Conservation (phyloP, 23 tunicate genomes). For the Styela clava region DNA sequence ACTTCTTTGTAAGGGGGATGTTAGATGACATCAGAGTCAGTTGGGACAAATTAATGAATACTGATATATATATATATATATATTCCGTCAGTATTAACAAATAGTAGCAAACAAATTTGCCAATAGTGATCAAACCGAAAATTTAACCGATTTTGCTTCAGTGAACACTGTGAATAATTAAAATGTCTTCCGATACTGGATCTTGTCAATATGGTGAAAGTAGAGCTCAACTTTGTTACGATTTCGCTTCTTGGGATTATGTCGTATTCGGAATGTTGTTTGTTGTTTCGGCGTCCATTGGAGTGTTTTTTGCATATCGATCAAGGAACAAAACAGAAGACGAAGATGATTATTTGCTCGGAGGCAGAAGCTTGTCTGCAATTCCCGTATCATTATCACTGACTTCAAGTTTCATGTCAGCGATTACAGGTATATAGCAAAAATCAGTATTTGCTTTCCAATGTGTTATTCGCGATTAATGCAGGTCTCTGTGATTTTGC, state of each 20-base stretch:
- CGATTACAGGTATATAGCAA: constrained; percentile 36
- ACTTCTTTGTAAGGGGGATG: too few relatives aligned
- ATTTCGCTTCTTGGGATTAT: constrained; percentile 59
- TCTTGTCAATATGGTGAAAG: neutral
- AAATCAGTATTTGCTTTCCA: neutral
- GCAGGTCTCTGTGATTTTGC: too few relatives aligned
- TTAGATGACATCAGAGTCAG: too few relatives aligned
- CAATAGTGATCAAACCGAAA: too few relatives aligned
- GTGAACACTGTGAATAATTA: too few relatives aligned
- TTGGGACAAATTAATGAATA: too few relatives aligned
- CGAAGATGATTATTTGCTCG: constrained; percentile 12
- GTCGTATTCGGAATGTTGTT: constrained; percentile 39
- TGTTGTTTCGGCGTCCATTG: constrained; percentile 34
- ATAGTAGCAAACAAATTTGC: too few relatives aligned
- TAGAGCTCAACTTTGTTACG: constrained; percentile 5
- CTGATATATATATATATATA: too few relatives aligned
- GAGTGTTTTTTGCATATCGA: constrained; percentile 34
- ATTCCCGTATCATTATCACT: constrained; percentile 15
- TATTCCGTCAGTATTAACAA: too few relatives aligned
- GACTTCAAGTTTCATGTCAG: constrained; percentile 25
- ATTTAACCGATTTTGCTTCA: too few relatives aligned
- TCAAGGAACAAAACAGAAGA: constrained; percentile 9
- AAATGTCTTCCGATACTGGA: neutral
- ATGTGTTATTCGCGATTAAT: too few relatives aligned
- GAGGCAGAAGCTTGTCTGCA: constrained; percentile 25